Base-by-base conservation (phyloP, 2,113 vertebrate species). In the Acinonyx jubatus region DNA sequence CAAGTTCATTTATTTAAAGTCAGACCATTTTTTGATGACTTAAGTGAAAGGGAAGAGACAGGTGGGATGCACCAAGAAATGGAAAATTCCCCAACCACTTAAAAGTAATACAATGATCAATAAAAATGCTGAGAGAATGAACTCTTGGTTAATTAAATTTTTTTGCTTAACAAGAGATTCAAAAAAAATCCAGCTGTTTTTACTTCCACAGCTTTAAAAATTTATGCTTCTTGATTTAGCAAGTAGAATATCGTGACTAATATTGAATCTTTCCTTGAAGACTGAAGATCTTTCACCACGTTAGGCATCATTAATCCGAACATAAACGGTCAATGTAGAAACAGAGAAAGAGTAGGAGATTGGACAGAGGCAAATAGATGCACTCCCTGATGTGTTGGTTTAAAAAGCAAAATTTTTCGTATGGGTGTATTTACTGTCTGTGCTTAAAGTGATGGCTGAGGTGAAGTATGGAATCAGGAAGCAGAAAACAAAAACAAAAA, bases 141-240 rank as follows among this genome's bases (percentile, higher is more conserved):
- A 52, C 7, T 94, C 38, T 96, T 89, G n/a, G 31, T 45, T 97
- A 76, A 93, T 86, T 91, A 79, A 78, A 81, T 19, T 19, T 71
- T 71, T 91, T 97, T 86, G 16, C 74, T 97, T 96, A 83, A 84
- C 16, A 76, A 91, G 19, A n/a, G 1, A 69, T 74, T 63, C 13
- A 11, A n/a, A 82, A 82, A 48, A 48, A 41, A 78, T 7, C 74
- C 5, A 78, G 19, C 1, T 36, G 7, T n/a, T 80, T 96, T 96
- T 65, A 71, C 50, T 86, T 93, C 23, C 16, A 92, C 48, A 89
- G 55, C 84, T 76, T 45, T 19, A 68, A 94, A 91, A 73, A 48
- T 23, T 61, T 61, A 61, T 61, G 15, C 38, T 73, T 83, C 57
- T 68, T 92, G 31, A 48, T 92, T 94, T 94, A 88, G 19, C 18